Base-by-base conservation (phyloP, 2,797 vertebrate genomes). In the Simalia tracyae region DNA sequence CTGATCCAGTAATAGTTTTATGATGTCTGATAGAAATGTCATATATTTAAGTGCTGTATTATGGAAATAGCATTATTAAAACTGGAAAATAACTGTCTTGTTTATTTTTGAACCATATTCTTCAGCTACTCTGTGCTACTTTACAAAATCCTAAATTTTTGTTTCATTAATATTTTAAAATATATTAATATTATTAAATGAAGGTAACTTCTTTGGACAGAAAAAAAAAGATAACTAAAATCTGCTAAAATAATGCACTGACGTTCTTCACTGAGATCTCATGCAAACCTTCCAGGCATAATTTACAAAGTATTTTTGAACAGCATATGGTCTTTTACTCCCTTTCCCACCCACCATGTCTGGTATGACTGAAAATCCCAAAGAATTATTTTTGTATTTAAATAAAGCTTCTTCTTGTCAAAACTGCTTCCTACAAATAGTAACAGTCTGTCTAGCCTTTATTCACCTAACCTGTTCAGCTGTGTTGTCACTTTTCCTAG, bases 281-380 rank as follows among this genome's bases (percentile, higher is more conserved):
- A 81, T 72, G 89, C 81, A 95, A 91, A 95, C 85, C 92, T 90
- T 88, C 88, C 84, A 97, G 93, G 94, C 90, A 86, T 90, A 85
- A 92, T 95, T 96, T 95, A 94, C 89, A 94, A 7, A 92, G 56
- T 63, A 81, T 86, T 92, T 95, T 88, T 54, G 42, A 95, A 95
- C 56, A 93, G 89, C 93, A 94, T 93, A 88, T 61, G 89, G 88
- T 36, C 94, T 91, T 92, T 90, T 91, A 57, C 24, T 57, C 14
- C 42, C 61, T 17, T 36, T 50, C 19, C 85, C 64, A 56, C 84
- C 8, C 22, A 24, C 63, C 84, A 84, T 50, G 26, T 59, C 92
- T 95, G 92, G 94, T 89, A 94, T 42, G 72, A 84, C 64, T 92
- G 89, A 85, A 93, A 91, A 89, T 94, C 86, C 91, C 85, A 64